These are phyloP conservation scores for Aelia acuminata DNA, from an alignment of 2,888 invertebrate species.

Conservation along the genomic window DNA sequence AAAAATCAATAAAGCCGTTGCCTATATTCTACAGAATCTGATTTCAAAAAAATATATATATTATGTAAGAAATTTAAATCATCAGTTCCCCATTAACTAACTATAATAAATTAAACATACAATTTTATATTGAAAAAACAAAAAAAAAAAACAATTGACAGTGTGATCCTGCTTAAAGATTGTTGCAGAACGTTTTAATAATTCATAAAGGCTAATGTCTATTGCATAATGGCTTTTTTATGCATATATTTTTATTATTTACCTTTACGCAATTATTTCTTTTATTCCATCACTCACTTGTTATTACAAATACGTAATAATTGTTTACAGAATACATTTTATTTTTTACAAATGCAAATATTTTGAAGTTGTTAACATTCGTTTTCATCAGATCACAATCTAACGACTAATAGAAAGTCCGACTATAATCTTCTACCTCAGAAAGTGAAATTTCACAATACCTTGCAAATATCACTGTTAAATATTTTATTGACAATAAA, in stretches of 20 bases:
- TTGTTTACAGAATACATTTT: background rate
- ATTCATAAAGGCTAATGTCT: background rate
- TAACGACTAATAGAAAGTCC: background rate
- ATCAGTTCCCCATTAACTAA: too few species aligned
- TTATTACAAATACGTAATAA: too few species aligned
- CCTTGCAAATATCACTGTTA: background rate
- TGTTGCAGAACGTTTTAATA: background rate
- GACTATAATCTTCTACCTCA: background rate
- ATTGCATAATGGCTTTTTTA: background rate
- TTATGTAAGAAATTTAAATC: too few species aligned
- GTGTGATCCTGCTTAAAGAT: too few species aligned
- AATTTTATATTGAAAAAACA: too few species aligned
- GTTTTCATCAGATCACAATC: background rate
- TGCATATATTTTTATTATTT: background rate
- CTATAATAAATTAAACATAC: too few species aligned
- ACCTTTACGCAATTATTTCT: background rate
- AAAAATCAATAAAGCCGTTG: too few species aligned
- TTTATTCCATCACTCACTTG: too few species aligned
- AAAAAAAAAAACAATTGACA: too few species aligned
- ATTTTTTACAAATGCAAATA: too few species aligned
- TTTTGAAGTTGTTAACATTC: background rate
- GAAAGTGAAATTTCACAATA: constrained; percentile 23
- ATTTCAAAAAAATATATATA: too few species aligned
- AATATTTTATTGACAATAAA: constrained; percentile 13
- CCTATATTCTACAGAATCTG: too few species aligned